These are phyloP conservation scores for Alviniconcha strummeri DNA, from an alignment of 2,888 invertebrate species.

Conservation along the genomic window DNA sequence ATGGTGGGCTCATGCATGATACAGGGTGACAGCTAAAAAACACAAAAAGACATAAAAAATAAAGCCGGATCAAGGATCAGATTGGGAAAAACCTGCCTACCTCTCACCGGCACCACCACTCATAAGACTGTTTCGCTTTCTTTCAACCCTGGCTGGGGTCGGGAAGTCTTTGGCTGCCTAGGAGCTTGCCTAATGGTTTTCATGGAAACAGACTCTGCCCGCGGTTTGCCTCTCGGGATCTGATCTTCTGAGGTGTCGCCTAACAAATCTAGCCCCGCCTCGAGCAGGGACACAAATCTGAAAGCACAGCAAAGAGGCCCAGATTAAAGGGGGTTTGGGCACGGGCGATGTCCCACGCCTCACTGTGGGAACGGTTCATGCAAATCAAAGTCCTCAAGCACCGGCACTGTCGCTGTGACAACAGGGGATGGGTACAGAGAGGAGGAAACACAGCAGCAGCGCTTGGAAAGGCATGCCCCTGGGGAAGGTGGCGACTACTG, in stretches of 20 bases:
- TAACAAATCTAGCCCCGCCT: slow-evolving; percentile 33
- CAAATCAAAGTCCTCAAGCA: not conserved
- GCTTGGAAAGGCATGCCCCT: no score
- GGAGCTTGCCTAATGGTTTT: not conserved
- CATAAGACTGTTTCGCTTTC: slow-evolving; percentile 18
- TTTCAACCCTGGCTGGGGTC: not conserved
- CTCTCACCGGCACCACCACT: not conserved
- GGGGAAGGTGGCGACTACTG: no score
- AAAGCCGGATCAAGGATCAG: not conserved
- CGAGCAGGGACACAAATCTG: slow-evolving; percentile 31
- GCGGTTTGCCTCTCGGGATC: not conserved
- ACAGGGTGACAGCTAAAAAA: not conserved
- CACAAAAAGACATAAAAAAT: not conserved
- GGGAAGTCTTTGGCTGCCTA: not conserved
- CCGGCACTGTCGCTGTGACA: no score
- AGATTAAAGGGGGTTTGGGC: not conserved
- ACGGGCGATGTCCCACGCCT: no score
- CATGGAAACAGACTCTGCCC: slow-evolving; percentile 5
- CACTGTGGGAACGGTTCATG: no score
- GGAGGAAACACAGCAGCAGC: no score
- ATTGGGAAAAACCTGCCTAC: not conserved
- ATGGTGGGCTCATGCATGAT: not conserved
- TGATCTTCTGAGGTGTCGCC: slow-evolving; percentile 29
- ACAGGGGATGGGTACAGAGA: no score
- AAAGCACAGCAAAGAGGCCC: slow-evolving; percentile 3